Evolutionary conservation across 2,888 invertebrate genomes (phyloP).

Genomic region (Julus scanicus): DNA sequence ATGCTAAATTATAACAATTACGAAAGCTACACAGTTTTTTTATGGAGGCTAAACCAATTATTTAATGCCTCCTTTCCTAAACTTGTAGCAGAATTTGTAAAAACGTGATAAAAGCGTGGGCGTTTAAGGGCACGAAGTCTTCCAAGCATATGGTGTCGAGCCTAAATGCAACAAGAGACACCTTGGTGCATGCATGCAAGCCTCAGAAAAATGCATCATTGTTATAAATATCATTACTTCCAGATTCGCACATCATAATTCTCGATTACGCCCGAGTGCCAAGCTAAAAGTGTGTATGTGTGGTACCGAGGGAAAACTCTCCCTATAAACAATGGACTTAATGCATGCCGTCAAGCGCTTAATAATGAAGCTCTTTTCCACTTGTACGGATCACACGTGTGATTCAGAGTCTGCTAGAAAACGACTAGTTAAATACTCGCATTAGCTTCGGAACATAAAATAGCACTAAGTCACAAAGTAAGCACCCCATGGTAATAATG

Average conservation of each 20-base stretch:
- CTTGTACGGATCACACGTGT: neutral
- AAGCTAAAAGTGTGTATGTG: neutral
- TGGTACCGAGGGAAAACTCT: neutral
- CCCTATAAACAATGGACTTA: neutral
- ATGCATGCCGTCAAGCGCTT: too few relatives aligned
- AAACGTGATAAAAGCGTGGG: neutral
- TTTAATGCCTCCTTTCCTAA: neutral
- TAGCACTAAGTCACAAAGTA: too few relatives aligned
- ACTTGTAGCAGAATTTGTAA: neutral
- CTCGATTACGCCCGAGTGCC: neutral
- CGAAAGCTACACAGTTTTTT: neutral
- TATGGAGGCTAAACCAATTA: neutral
- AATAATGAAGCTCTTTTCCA: neutral
- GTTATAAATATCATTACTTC: neutral
- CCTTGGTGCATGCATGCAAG: neutral
- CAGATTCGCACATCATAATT: conserved; percentile 19
- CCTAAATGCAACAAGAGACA: neutral
- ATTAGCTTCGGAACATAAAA: too few relatives aligned
- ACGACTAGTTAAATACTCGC: too few relatives aligned
- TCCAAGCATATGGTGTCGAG: neutral
- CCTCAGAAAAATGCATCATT: neutral
- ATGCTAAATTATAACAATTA: neutral
- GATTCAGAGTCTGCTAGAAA: neutral
- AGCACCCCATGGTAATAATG: too few relatives aligned
- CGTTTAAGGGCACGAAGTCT: neutral